phyloP scores from a whole-genome alignment of 2,797 vertebrate genomes.

The Sciaenops ocellatus region DNA sequence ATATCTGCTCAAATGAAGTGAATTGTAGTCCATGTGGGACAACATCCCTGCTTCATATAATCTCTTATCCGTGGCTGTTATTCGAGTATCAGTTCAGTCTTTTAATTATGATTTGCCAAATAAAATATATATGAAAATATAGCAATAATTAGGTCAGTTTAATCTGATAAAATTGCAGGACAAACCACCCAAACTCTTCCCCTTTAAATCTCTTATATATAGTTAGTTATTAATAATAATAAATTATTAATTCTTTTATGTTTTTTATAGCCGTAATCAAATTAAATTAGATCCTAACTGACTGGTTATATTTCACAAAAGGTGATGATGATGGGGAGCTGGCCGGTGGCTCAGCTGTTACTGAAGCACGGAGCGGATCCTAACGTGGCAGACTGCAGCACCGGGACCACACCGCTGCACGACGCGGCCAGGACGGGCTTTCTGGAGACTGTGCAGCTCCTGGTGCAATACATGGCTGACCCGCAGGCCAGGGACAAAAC shows the following conservation, averaged over 20 bases:
- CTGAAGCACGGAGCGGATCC: slow-evolving; percentile 79
- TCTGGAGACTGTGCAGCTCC: slow-evolving; percentile 74
- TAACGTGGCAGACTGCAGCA: slow-evolving; percentile 73
- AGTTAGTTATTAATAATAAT: no score
- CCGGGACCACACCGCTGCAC: slow-evolving; percentile 82
- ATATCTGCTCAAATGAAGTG: background rate
- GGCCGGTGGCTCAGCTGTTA: slow-evolving; percentile 71
- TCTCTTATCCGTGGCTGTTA: background rate
- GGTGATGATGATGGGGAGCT: slow-evolving; percentile 89
- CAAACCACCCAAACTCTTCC: background rate
- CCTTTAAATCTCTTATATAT: no score
- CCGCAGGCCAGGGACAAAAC: slow-evolving; percentile 65
- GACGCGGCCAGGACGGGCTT: slow-evolving; percentile 85
- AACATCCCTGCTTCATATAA: no score
- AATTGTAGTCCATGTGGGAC: background rate
- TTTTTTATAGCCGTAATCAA: background rate
- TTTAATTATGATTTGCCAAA: background rate
- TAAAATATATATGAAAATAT: background rate
- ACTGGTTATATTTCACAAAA: slow-evolving; percentile 28
- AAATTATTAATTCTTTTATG: background rate
- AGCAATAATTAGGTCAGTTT: background rate
- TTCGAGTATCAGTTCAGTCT: background rate
- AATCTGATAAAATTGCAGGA: background rate
- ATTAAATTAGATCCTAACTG: background rate
- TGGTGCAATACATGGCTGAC: slow-evolving; percentile 71